A percentile compares a stretch with the other conserved stretches of the same genome.
Evolutionary conservation across 2,113 vertebrate species (phyloP).

Genomic region (Nothocercus julius): DNA sequence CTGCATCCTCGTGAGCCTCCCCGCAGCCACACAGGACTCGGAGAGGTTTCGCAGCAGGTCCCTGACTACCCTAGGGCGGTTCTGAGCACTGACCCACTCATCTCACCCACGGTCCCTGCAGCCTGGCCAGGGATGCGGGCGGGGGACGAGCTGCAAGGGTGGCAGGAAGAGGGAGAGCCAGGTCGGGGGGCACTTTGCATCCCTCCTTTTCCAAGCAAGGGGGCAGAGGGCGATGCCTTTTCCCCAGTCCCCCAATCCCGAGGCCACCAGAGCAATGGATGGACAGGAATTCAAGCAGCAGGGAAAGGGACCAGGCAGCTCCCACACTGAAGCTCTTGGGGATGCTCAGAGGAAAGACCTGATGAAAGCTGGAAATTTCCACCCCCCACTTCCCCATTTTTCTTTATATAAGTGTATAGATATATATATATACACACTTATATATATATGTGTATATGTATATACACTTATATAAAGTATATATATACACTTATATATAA

Average conservation of each 20-base stretch:
- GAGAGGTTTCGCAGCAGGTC: too few species aligned
- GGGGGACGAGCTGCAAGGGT: too few species aligned
- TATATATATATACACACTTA: background rate
- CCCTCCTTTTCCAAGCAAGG: fast-evolving
- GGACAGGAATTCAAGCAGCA: too few species aligned
- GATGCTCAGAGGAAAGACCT: background rate
- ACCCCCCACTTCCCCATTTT: background rate
- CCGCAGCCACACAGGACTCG: too few species aligned
- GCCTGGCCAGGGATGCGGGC: fast-evolving
- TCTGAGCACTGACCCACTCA: background rate
- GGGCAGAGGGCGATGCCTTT: fast-evolving
- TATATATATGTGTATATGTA: too few species aligned
- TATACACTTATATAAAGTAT: too few species aligned
- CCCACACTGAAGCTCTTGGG: background rate
- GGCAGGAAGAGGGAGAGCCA: too few species aligned
- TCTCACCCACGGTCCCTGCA: fast-evolving
- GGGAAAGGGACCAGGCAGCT: background rate
- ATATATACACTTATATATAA: too few species aligned
- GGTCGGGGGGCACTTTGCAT: background rate
- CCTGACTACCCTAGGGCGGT: too few species aligned
- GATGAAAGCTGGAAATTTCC: background rate
- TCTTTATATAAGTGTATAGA: background rate
- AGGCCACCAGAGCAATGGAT: too few species aligned
- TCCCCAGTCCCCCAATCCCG: background rate
- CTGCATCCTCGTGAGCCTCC: too few species aligned